Evolutionary conservation across 1,140 invertebrate genomes (phyloP), one percentile per base, ranked within the genome.

Genomic region (Bathynomus jamesi): DNA sequence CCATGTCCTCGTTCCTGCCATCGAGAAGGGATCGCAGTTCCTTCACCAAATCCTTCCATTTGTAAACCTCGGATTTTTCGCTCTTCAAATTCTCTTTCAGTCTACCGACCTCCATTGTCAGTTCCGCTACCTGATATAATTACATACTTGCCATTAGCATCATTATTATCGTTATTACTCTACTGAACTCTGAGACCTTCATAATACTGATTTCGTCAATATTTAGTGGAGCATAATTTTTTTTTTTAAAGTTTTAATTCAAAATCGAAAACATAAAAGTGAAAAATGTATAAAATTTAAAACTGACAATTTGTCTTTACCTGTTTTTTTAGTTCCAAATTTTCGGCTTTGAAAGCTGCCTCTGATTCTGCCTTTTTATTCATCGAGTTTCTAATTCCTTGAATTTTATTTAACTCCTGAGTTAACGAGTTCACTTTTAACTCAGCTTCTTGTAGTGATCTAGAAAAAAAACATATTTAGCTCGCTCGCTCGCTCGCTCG

Each of bases 21-120:
- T 79, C 78, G 28, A 79, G 70, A n/a, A 79, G 70, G 8, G 78
- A 78, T 29, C 76, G 40, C 4, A 78, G 65, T 67, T 79, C 78
- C 61, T 78, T 77, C 27, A 78, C 78, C 24, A 79, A 60, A 31
- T 79, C 78, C 24, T 78, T 76, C 77, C 78, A 75, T 70, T 79
- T 79, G 63, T 79, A 78, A 21, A 76, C 78, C 66, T 79, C 78
- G 24, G 75, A 78, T 28, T 78, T 78, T 63, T 79, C 78, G 24
- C 69, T 71, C 63, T 78, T 78, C 27, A 76, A 66, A 28, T 66
- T 78, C 21, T 78, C 76, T 7, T 71, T 63, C 64, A 79, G 72
- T 28, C 71, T 40, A 13, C 63, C 40, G 31, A 79, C 30, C 32
- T 79, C 76, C 17, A 27, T 65, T 64, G 65, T 67, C 13, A 71